Evolutionary conservation across 2,888 invertebrate species (phyloP), one percentile per base, ranked within the genome.

Genomic region (Ethmia dodecea): DNA sequence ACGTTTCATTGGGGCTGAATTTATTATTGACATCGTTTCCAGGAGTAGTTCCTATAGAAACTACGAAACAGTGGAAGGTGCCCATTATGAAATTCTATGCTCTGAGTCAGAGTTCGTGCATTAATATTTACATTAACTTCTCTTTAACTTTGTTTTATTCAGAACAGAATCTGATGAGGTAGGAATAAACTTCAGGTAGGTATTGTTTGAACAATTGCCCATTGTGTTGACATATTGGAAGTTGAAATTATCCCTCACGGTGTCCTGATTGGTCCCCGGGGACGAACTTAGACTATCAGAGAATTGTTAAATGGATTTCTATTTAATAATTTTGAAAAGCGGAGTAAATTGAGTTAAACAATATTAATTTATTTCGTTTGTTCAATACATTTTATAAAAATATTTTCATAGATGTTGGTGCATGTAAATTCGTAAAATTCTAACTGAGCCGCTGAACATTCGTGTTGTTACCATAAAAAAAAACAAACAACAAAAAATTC

Each of bases 191-290:
- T 22, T 22, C n/a, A 22, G 15, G 2, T 28, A 10, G 3, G 12
- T 14, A 13, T 15, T n/a, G 6, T 8, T 16, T 13, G 5, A 15
- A 11, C 22, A 22, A 13, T 10, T 13, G 14, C 6, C 6, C 16
- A 26, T 13, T 29, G 18, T 32, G 15, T 25, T 26, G 16, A 26
- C 15, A 28, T 14, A 37, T 28, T 22, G 28, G n/a, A 12, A 20
- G 31, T 18, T 20, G 6, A 22, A 20, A 20, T 9, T 22, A 22
- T n/a, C 11, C 10, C 5, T 26, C 12, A 11, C 26, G 3, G 20
- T 10, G 12, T 4, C 31, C 31, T 31, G 31, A 31, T 20, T 31
- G 18, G 15, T 13, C 22, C 31, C 31, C 13, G 12, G 13, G 31
- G 31, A 13, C 6, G 9, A 31, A 31, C 22, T 11, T 31, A 14